Percentiles rank a stretch among this genome's conserved stretches.
phyloP scores from a whole-genome alignment of 1,140 invertebrate genomes.

The Orius insidiosus region DNA sequence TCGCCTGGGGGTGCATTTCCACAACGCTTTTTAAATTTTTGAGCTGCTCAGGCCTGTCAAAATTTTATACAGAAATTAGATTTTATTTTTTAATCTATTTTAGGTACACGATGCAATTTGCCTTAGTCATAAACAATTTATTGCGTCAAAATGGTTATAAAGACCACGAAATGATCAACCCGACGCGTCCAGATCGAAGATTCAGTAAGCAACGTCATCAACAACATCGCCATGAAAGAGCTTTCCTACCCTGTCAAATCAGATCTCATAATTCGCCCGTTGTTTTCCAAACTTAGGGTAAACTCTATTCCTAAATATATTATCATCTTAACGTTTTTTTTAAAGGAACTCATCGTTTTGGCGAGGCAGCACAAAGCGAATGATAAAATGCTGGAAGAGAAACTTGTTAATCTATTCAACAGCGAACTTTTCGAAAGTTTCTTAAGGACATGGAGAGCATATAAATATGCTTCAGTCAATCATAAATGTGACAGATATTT shows the following conservation, averaged over 20 bases:
- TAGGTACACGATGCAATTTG: slow-evolving; percentile 47
- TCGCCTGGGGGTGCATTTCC: too few species aligned
- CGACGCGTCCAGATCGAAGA: slow-evolving; percentile 40
- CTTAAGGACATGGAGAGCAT: slow-evolving; percentile 46
- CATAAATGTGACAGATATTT: slow-evolving; percentile 58
- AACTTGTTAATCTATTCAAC: slow-evolving; percentile 57
- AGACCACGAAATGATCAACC: slow-evolving; percentile 47
- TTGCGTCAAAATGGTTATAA: slow-evolving; percentile 56
- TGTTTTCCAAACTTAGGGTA: slow-evolving; percentile 47
- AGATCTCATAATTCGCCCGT: slow-evolving; percentile 51
- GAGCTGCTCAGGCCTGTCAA: too few species aligned
- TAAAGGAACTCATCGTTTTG: slow-evolving; percentile 12
- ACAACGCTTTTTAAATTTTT: too few species aligned
- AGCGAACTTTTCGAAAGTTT: slow-evolving; percentile 60
- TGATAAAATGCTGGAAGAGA: slow-evolving; percentile 42
- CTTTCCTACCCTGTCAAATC: slow-evolving; percentile 53
- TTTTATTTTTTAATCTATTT: neutral
- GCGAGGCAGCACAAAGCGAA: neutral
- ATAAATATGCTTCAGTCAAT: slow-evolving; percentile 45
- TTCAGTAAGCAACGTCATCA: slow-evolving; percentile 40
- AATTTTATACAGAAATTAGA: too few species aligned
- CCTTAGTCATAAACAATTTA: slow-evolving; percentile 55
- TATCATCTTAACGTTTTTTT: neutral
- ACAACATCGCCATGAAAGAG: slow-evolving; percentile 47
- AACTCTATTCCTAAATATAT: neutral